Evolutionary conservation across 2,888 invertebrate genomes (phyloP), one percentile per base, ranked within the genome.

Genomic region (Mesoligia furuncula): DNA sequence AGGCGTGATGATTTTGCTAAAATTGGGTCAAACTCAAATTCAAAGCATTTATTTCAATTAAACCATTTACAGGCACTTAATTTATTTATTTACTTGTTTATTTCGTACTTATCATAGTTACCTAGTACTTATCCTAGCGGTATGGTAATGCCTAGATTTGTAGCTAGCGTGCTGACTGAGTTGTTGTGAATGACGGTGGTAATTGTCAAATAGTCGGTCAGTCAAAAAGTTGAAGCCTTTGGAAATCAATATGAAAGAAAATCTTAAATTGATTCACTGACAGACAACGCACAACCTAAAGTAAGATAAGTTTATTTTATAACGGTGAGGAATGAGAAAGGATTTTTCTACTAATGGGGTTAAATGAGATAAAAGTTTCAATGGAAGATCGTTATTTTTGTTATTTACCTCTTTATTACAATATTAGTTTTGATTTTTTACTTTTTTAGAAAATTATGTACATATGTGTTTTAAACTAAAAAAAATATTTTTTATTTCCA

Each of bases 111-210:
- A 93, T 91, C 91, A 92, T 82, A 89, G 90, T 85, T 86, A 91
- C 92, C 92, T 88, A 89, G 90, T 90, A 92, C 88, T 93, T 93
- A 93, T 91, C 90, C 90, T 94, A 94, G 94, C 94, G 94, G 93
- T 93, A 94, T 93, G 93, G 91, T 91, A 93, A 94, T 92, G 85
- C 80, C 83, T 87, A 77, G 86, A 84, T 87, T 85, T 85, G 88
- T 88, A 86, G 83, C 81, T 88, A 79, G 57, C 72, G 45, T 65
- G 66, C 62, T 24, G 66, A 70, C 51, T 42, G 15, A 57, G 27
- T 73, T 70, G 59, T 59, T 62, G 64, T 48, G 36, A 70, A 73
- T 75, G 70, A 65, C 31, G 39, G 31, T 57, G 17, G 68, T 1
- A 9, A 45, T 45, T 45, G 15, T 45, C 45, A 45, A 15, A 45